Conservation (phyloP, 2,888 invertebrate species). For the Flexamia atlantica region DNA sequence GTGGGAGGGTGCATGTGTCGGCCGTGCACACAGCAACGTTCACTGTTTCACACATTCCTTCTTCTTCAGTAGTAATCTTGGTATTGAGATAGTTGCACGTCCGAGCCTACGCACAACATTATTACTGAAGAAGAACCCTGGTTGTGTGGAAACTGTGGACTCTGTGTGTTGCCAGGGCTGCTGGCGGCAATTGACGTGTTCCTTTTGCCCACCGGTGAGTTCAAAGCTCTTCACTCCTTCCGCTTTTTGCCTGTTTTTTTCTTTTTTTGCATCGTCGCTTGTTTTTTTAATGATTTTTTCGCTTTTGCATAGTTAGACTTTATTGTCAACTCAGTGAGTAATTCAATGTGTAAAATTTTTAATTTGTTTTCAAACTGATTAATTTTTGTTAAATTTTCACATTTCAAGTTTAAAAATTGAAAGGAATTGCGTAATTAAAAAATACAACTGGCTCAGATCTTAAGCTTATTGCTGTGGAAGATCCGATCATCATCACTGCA, state of each 20-base stretch:
- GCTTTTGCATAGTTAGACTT: not conserved
- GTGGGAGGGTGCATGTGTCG: conserved; percentile 13
- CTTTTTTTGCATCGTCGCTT: conserved; percentile 14
- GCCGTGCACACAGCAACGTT: conserved; percentile 34
- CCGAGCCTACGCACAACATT: conserved; percentile 33
- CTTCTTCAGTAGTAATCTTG: conserved; percentile 65
- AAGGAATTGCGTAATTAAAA: too few relatives aligned
- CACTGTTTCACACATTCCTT: conserved; percentile 64
- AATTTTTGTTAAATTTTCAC: too few relatives aligned
- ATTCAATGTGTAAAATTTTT: too few relatives aligned
- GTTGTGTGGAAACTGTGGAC: conserved; percentile 59
- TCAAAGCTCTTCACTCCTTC: conserved; percentile 12
- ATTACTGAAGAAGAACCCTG: conserved; percentile 59
- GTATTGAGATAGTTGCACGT: conserved; percentile 58
- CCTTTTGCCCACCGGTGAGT: conserved; percentile 60
- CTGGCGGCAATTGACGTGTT: conserved; percentile 60
- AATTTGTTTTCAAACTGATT: too few relatives aligned
- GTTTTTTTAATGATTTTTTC: not conserved
- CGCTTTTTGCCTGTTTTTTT: conserved; percentile 16
- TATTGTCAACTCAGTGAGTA: too few relatives aligned
- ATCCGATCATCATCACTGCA: too few relatives aligned
- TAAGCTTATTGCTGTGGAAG: too few relatives aligned
- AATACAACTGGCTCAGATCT: too few relatives aligned
- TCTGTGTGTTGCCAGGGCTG: conserved; percentile 57
- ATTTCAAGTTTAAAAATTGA: too few relatives aligned